Conservation (phyloP, 2,113 vertebrate genomes). For the Hipposideros armiger region DNA sequence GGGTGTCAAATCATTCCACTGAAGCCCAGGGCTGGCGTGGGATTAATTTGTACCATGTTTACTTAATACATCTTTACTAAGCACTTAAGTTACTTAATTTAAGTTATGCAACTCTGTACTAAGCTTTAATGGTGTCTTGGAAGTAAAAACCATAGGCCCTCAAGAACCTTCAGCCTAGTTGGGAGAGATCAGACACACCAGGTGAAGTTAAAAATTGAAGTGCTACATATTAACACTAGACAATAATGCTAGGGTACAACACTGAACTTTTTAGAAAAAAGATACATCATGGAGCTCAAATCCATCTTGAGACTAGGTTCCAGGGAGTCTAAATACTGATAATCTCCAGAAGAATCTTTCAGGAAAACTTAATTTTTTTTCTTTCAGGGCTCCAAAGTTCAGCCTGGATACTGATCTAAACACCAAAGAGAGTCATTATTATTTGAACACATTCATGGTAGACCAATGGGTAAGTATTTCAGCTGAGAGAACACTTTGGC, state of each 20-base stretch:
- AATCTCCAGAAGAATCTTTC: not conserved
- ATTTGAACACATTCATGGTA: conserved; percentile 17
- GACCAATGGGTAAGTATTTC: not conserved
- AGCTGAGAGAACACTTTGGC: not conserved
- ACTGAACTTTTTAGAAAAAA: conserved; percentile 11
- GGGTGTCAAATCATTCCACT: not conserved
- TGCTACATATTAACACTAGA: not conserved
- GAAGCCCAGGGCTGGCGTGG: not conserved
- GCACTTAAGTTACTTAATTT: not conserved
- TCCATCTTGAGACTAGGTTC: not conserved
- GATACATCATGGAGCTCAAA: not conserved
- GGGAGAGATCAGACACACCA: not conserved
- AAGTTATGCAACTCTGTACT: not conserved
- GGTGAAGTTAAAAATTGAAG: not conserved
- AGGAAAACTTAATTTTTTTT: not conserved
- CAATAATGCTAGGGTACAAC: not conserved
- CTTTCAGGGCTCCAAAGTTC: conserved; percentile 47
- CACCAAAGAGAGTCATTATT: conserved; percentile 11
- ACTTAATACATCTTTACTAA: not conserved
- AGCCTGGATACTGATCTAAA: not conserved
- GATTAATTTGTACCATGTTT: conserved; percentile 38
- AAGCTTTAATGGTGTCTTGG: not conserved
- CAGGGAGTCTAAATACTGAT: not conserved
- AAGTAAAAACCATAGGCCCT: not conserved
- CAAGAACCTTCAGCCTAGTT: not conserved